Conservation (phyloP, 1,140 invertebrate genomes). For the Linepithema humile region DNA sequence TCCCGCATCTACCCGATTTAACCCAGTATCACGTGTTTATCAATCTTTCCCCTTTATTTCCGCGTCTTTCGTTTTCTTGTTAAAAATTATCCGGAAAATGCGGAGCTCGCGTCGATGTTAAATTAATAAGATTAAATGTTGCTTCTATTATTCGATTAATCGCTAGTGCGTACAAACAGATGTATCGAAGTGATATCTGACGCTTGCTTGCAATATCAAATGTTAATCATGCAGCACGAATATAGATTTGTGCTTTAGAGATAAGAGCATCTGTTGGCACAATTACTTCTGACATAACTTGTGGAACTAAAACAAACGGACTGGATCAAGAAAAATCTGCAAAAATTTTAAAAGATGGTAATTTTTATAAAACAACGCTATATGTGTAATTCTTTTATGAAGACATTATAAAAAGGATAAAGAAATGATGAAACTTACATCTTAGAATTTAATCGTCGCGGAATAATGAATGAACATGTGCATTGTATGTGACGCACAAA, state of each 20-base stretch:
- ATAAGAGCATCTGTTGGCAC: background rate
- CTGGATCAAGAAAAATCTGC: background rate
- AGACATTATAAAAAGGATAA: background rate
- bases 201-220: background rate
- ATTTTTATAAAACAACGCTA: background rate
- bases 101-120: background rate
- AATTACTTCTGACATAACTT: background rate
- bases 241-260: background rate
- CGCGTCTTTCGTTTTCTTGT: background rate
- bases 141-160: background rate
- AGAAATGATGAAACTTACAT: background rate
- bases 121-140: background rate
- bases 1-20: background rate
- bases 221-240: background rate
- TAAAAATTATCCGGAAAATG: background rate
- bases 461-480: background rate
- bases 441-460: background rate
- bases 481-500: background rate
- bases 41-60: conserved; percentile 1
- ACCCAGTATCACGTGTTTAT: conserved; percentile 3
- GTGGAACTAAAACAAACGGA: background rate
- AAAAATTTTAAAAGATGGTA: background rate
- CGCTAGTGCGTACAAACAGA: background rate
- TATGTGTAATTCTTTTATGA: background rate
- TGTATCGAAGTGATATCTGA: background rate